Conservation (phyloP, 2,888 invertebrate species). For the Lycia hirtaria region DNA sequence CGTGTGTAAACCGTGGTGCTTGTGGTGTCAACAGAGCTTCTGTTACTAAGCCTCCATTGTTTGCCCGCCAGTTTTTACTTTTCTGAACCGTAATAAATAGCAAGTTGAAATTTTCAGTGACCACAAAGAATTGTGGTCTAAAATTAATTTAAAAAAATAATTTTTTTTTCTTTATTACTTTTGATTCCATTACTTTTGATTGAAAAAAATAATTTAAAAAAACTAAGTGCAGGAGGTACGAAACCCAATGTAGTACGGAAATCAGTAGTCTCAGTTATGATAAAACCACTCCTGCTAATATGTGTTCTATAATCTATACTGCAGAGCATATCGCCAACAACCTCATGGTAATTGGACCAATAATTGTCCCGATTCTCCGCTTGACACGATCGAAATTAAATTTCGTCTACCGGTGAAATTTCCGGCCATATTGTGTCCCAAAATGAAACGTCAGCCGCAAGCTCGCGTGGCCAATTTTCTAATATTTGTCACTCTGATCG, state of each 20-base stretch:
- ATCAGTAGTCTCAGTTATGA: neutral
- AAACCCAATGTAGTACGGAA: neutral
- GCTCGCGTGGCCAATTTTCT: constrained; percentile 38
- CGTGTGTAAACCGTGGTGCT: too few species aligned
- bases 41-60: too few species aligned
- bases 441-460: constrained; percentile 58
- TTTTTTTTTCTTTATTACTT: too few species aligned
- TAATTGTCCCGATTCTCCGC: constrained; percentile 34
- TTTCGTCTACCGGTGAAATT: constrained; percentile 43
- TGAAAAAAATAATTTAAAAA: too few species aligned
- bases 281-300: neutral
- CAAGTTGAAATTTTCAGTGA: too few species aligned
- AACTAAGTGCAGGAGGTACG: too few species aligned
- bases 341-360: constrained; percentile 27
- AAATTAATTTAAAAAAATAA: too few species aligned
- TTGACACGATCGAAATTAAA: constrained; percentile 49
- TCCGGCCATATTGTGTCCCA: constrained; percentile 46
- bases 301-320: constrained; percentile 6
- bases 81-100: too few species aligned
- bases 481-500: constrained; percentile 23
- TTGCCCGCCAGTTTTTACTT: too few species aligned
- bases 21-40: too few species aligned
- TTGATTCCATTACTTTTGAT: too few species aligned
- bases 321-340: constrained; percentile 20
- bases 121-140: too few species aligned